Percentiles rank a stretch among this genome's conserved stretches.
Conservation (phyloP, 1,140 invertebrate genomes). For the Dendroctonus ponderosae region DNA sequence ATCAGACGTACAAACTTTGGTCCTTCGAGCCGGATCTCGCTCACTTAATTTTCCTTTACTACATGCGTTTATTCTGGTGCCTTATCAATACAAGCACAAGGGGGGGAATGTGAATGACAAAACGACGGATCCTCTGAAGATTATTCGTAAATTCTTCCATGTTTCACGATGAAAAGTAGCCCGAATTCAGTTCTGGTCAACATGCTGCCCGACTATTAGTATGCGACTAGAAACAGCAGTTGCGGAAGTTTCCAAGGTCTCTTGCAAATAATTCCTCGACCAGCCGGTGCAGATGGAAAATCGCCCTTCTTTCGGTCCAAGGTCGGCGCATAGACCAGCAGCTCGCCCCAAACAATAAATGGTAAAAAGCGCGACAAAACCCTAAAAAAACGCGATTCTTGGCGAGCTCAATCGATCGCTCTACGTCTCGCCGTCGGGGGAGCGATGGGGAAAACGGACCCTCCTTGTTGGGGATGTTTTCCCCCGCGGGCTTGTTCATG, state of each 20-base stretch:
- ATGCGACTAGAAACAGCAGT: constrained; percentile 11
- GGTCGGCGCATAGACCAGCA: constrained; percentile 8
- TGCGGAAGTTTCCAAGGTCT: constrained; percentile 28
- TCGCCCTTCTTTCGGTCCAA: constrained; percentile 14
- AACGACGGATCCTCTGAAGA: too few relatives aligned
- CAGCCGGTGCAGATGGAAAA: constrained; percentile 21
- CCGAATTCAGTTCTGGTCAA: too few relatives aligned
- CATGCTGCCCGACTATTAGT: not conserved
- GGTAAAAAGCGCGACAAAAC: not conserved
- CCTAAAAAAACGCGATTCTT: constrained; percentile 9
- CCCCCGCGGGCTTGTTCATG: constrained; percentile 10
- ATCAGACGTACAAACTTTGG: too few relatives aligned
- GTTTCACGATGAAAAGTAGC: too few relatives aligned
- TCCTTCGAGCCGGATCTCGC: too few relatives aligned
- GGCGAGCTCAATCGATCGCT: constrained; percentile 16
- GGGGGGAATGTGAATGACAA: too few relatives aligned
- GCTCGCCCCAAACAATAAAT: not conserved
- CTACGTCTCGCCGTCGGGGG: constrained; percentile 18
- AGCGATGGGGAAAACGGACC: constrained; percentile 11
- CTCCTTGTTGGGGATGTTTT: constrained; percentile 3
- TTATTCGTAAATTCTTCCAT: too few relatives aligned
- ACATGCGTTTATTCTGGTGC: too few relatives aligned
- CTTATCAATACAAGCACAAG: too few relatives aligned
- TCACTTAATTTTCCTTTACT: too few relatives aligned
- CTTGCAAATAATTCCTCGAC: constrained; percentile 5